Evolutionary conservation across 1,140 invertebrate genomes (phyloP), one percentile per base, ranked within the genome.

Genomic region (Zaprionus capensis): DNA sequence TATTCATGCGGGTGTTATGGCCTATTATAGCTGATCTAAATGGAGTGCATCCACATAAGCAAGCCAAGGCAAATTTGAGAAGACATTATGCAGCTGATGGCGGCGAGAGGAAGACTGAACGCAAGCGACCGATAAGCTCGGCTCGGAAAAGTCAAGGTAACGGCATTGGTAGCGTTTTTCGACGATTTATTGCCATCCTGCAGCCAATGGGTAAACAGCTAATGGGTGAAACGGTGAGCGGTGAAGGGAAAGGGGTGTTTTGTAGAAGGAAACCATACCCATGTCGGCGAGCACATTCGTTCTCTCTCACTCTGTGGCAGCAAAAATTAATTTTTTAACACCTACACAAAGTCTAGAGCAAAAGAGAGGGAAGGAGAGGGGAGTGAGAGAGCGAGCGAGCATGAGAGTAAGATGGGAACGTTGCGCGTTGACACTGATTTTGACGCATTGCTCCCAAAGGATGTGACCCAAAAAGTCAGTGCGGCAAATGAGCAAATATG

Each of bases 361-460:
- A 46, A 22, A 46, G 5, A 31, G 57, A 22, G 17, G 5, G 49
- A 15, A 49, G 57, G 64, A 56, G 26, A 56, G 5, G 14, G 49
- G 46, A 7, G 62, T 61, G 14, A 36, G 22, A 38, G 41, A 46
- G 69, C 53, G 26, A 53, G 2, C 9, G 44, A 14, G 51, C 4
- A 38, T 1, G 49, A 53, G 26, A 49, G 44, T 57, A 67, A 51
- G 46, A n/a, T 57, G 51, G 55, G 31, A 58, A 65, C 58, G 69
- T 69, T 88, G 84, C 81, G 85, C 85, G 85, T 90, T 88, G 85
- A 88, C 85, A 88, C 85, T 88, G 85, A 88, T 88, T 88, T 88
- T 88, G 85, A 88, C 85, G 86, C 85, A 88, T 88, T 81, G 85
- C 85, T 88, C 85, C 85, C 85, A 75, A 59, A 88, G 86, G 85